These are phyloP conservation scores for human DNA, from an alignment of 2,113 vertebrate species.

Conservation along the genomic window DNA sequence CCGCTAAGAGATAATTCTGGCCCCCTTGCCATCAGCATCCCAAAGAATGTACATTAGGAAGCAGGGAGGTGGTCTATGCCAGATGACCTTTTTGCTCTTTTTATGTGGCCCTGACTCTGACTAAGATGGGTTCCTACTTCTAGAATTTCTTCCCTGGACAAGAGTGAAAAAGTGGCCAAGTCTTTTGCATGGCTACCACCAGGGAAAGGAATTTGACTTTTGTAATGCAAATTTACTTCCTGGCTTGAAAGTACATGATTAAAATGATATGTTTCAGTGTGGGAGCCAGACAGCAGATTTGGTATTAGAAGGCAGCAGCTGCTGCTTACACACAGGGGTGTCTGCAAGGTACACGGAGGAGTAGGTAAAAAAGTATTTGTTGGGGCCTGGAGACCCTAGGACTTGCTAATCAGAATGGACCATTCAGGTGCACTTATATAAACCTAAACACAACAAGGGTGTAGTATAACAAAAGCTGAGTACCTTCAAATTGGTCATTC, in stretches of 20 bases:
- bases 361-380: neutral
- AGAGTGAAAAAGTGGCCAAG: conserved; percentile 40
- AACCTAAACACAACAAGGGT: neutral
- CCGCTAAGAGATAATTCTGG: conserved; percentile 17
- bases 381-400: neutral
- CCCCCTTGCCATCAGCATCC: neutral
- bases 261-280: conserved; percentile 75
- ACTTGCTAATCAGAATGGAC: neutral
- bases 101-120: neutral
- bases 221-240: conserved; percentile 74
- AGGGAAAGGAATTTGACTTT: conserved; percentile 68
- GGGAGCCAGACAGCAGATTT: conserved; percentile 63
- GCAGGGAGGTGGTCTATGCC: neutral
- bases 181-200: neutral
- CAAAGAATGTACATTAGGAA: neutral
- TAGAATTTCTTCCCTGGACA: neutral
- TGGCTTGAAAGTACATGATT: conserved; percentile 75
- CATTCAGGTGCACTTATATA: neutral
- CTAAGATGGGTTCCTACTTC: neutral
- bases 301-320: conserved; percentile 61
- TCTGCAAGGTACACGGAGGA: conserved; percentile 9
- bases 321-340: conserved; percentile 29
- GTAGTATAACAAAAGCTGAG: neutral
- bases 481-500: neutral
- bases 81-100: neutral